Conservation (phyloP, 1,140 invertebrate genomes). For the Cydia pomonella region DNA sequence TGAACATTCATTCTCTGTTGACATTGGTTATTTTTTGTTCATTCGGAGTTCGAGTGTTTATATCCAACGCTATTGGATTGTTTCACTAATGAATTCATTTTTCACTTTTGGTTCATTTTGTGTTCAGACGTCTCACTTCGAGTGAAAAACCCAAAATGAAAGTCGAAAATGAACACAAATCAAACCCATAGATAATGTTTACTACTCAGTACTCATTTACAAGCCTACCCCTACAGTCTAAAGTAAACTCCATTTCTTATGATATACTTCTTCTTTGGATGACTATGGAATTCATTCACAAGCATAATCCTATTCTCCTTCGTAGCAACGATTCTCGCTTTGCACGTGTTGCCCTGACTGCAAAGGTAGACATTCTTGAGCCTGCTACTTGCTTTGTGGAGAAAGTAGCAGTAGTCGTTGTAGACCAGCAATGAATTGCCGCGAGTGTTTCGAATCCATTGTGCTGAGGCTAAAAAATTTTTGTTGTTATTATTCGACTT, state of each 20-base stretch:
- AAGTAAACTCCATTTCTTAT: constrained; percentile 10
- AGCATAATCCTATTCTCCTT: constrained; percentile 34
- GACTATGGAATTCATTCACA: constrained; percentile 37
- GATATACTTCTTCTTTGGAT: constrained; percentile 32
- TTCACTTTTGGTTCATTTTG: no score
- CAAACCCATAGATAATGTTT: no score
- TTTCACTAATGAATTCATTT: no score
- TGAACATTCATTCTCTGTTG: no score
- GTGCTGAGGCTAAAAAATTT: neutral
- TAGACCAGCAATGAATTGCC: constrained; percentile 9
- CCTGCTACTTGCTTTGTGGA: neutral
- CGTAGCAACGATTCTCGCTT: constrained; percentile 38
- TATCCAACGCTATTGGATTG: no score
- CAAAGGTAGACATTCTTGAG: constrained; percentile 34
- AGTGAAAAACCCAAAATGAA: no score
- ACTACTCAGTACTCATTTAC: no score
- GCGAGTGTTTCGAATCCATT: constrained; percentile 3
- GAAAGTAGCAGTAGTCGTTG: constrained; percentile 2
- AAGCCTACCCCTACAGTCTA: neutral
- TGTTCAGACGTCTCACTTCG: no score
- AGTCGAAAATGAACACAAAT: no score
- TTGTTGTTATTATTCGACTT: no score
- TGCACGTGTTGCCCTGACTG: constrained; percentile 39
- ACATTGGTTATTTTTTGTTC: no score
- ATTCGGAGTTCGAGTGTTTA: no score